A percentile compares a stretch with the other conserved stretches of the same genome.
Conservation (phyloP, 2,888 invertebrate genomes). For the Zaprionus lineosus region DNA sequence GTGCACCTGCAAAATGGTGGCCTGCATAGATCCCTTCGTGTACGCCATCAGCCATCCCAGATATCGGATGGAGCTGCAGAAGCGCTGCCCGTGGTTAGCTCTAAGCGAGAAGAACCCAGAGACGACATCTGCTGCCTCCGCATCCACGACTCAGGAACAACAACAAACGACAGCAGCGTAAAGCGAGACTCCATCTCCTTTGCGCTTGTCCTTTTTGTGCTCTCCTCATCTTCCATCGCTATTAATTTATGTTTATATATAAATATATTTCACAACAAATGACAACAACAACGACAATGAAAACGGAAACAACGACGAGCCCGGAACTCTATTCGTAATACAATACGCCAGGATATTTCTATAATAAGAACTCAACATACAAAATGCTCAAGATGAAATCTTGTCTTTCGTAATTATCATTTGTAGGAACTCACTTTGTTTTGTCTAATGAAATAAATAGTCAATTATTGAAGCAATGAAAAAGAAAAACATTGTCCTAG, state of each 20-base stretch:
- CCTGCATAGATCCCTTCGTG: constrained; percentile 95
- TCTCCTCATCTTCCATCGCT: too few relatives aligned
- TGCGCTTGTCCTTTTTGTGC: too few relatives aligned
- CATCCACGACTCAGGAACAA: constrained; percentile 71
- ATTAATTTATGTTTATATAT: too few relatives aligned
- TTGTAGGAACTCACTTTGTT: constrained; percentile 37
- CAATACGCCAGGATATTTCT: constrained; percentile 28
- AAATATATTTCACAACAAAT: too few relatives aligned
- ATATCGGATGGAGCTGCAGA: constrained; percentile 91
- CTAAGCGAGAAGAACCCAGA: constrained; percentile 86
- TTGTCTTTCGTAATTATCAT: constrained; percentile 28
- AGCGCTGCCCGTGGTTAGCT: constrained; percentile 89
- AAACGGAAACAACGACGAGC: constrained; percentile 23
- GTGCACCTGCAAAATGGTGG: constrained; percentile 92
- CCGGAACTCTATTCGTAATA: constrained; percentile 47
- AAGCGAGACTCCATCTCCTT: too few relatives aligned
- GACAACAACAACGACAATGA: background rate
- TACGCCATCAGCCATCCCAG: constrained; percentile 96
- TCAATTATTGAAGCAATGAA: constrained; percentile 43
- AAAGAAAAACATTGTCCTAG: constrained; percentile 4
- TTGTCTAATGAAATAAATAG: constrained; percentile 47
- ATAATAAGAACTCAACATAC: constrained; percentile 30
- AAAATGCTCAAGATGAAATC: background rate
- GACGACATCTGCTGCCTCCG: constrained; percentile 83
- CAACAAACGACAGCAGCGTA: constrained; percentile 81